These are phyloP conservation scores for Origma solitaria DNA, from an alignment of 2,113 vertebrate species.

Conservation along the genomic window DNA sequence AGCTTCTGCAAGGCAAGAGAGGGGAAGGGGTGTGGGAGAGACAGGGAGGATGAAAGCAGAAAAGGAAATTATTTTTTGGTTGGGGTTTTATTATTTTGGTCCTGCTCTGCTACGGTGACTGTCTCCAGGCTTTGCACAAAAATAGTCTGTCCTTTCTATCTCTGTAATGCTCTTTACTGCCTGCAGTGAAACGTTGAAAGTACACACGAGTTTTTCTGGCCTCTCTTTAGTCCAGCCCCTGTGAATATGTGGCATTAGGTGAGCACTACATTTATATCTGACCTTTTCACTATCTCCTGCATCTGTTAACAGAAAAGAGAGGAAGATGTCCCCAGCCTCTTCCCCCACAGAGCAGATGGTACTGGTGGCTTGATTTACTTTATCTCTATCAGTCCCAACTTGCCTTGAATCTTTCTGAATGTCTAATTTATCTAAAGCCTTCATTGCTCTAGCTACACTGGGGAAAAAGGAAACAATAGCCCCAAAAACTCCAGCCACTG, in stretches of 20 bases:
- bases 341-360: slow-evolving; percentile 57
- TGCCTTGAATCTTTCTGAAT: slow-evolving; percentile 11
- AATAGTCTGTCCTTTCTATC: slow-evolving; percentile 39
- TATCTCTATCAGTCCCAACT: neutral
- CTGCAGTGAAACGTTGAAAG: slow-evolving; percentile 67
- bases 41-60: slow-evolving; percentile 18
- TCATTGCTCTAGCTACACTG: neutral
- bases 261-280: slow-evolving; percentile 69
- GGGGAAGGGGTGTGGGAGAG: neutral
- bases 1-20: neutral
- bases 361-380: slow-evolving; percentile 53
- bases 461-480: neutral
- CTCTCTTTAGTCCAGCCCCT: slow-evolving; percentile 46
- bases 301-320: slow-evolving; percentile 65
- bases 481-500: neutral
- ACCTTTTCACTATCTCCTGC: slow-evolving; percentile 68
- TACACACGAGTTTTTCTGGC: slow-evolving; percentile 53
- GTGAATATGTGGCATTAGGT: slow-evolving; percentile 60
- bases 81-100: slow-evolving; percentile 22
- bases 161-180: slow-evolving; percentile 11
- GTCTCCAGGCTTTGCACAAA: slow-evolving; percentile 32
- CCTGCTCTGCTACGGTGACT: neutral
- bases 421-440: neutral
- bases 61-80: slow-evolving; percentile 50
- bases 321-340: slow-evolving; percentile 36